Conservation (phyloP, 2,113 vertebrate species). For the Aphyosemion australe region DNA sequence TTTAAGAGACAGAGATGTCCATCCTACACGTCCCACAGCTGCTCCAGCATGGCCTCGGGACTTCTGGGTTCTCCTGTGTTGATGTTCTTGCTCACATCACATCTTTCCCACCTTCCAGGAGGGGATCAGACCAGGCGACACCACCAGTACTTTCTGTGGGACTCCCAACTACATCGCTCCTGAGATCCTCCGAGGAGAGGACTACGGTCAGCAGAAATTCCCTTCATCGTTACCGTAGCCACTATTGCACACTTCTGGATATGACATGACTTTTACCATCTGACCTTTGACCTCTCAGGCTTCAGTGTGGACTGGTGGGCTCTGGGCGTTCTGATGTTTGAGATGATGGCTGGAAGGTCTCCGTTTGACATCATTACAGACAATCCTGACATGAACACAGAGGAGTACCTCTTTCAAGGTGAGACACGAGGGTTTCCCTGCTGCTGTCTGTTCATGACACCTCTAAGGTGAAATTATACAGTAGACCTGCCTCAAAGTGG, state of each 20-base stretch:
- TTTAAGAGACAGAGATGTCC: too few relatives aligned
- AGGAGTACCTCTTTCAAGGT: slow-evolving; percentile 99
- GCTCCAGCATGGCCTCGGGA: neutral
- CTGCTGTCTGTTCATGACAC: too few relatives aligned
- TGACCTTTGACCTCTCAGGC: slow-evolving; percentile 74
- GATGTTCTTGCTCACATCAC: too few relatives aligned
- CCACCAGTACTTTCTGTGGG: slow-evolving; percentile 98
- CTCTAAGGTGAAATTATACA: too few relatives aligned
- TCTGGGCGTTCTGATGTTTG: slow-evolving; percentile 96
- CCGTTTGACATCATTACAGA: slow-evolving; percentile 98
- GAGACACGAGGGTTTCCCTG: neutral
- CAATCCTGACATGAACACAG: slow-evolving; percentile 99
- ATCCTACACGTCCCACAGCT: too few relatives aligned
- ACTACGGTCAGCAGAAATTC: slow-evolving; percentile 86
- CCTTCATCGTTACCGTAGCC: neutral
- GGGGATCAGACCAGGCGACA: slow-evolving; percentile 96
- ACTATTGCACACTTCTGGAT: too few relatives aligned
- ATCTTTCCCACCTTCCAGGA: slow-evolving; percentile 80
- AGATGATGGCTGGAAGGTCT: slow-evolving; percentile 99
- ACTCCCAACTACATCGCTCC: slow-evolving; percentile 99
- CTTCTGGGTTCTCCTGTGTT: neutral
- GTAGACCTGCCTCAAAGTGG: too few relatives aligned
- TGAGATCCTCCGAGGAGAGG: slow-evolving; percentile 96
- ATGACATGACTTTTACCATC: neutral
- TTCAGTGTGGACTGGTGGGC: slow-evolving; percentile 99